Conservation (phyloP, 2,113 vertebrate species). For the Arizona elegans region DNA sequence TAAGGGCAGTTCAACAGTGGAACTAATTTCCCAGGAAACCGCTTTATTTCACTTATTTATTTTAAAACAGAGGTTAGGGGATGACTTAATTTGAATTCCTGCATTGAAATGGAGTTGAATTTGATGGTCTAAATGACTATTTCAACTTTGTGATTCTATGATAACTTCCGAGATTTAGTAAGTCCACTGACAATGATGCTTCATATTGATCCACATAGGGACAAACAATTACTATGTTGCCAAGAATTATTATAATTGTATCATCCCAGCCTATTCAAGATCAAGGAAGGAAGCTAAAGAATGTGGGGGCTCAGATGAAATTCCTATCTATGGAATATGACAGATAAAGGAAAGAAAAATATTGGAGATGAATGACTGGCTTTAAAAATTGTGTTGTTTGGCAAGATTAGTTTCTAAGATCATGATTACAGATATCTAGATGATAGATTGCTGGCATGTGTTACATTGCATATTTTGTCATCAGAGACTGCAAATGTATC, state of each 20-base stretch:
- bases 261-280: neutral
- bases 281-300: neutral
- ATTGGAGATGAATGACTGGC: neutral
- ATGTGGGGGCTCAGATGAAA: neutral
- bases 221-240: neutral
- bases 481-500: constrained; percentile 35
- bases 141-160: neutral
- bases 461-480: constrained; percentile 34
- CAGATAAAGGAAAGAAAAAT: neutral
- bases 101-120: neutral
- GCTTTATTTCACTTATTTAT: neutral
- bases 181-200: neutral
- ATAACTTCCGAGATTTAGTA: neutral
- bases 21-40: neutral
- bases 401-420: neutral
- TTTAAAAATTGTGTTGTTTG: neutral
- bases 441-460: neutral
- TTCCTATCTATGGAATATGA: neutral
- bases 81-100: neutral
- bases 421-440: neutral
- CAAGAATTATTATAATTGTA: neutral
- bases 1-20: neutral
- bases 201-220: neutral
- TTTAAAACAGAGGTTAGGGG: neutral
- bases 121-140: neutral